These are phyloP conservation scores for Drosophila longiperda DNA, from an alignment of 2,888 invertebrate species.

Conservation along the genomic window DNA sequence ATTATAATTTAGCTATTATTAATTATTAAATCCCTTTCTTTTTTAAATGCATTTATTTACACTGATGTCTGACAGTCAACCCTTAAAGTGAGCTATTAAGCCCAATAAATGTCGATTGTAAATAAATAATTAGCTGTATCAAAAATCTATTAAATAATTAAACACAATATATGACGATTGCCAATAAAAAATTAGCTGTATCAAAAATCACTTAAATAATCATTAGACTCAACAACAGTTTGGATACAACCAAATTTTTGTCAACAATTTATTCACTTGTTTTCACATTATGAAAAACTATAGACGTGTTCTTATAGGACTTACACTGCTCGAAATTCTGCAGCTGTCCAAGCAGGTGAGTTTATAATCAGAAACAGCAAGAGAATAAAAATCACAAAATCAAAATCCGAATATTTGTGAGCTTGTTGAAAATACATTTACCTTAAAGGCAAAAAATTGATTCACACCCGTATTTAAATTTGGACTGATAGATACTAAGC, in stretches of 20 bases:
- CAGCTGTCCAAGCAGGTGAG: constrained; percentile 57
- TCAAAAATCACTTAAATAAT: constrained; percentile 58
- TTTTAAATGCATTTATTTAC: neutral
- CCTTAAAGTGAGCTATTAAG: constrained; percentile 34
- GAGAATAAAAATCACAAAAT: neutral
- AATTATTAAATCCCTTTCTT: too few species aligned
- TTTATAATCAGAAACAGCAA: neutral
- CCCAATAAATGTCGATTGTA: constrained; percentile 1
- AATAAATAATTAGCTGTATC: constrained; percentile 28
- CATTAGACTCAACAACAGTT: constrained; percentile 39
- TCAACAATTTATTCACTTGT: constrained; percentile 18
- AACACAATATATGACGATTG: constrained; percentile 1
- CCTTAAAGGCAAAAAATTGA: neutral
- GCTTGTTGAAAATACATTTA: neutral
- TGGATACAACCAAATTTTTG: constrained; percentile 7
- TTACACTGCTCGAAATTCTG: constrained; percentile 45
- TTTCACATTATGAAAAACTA: constrained; percentile 37
- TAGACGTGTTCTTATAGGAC: constrained; percentile 40
- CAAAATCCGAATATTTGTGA: neutral
- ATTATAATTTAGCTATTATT: constrained; percentile 9
- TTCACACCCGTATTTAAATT: neutral
- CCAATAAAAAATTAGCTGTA: constrained; percentile 20
- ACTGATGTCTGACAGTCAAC: neutral
- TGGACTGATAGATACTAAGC: neutral
- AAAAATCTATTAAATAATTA: constrained; percentile 60